Evolutionary conservation across 1,140 invertebrate species (phyloP).

Genomic region (Acromyrmex charruanus): DNA sequence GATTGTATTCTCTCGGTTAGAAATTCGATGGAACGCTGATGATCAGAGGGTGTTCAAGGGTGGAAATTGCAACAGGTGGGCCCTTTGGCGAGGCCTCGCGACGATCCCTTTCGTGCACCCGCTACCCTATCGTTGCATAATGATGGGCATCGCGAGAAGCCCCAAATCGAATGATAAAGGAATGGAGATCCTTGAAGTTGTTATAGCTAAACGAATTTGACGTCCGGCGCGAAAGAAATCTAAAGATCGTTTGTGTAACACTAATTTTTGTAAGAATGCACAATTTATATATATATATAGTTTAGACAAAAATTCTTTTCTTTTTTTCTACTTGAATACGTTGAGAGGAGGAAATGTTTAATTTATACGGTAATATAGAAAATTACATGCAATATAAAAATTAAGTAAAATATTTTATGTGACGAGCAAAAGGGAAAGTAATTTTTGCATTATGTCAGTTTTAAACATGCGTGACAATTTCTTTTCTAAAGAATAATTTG

Average conservation of each 20-base stretch:
- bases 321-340: background rate
- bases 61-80: slow-evolving; percentile 82
- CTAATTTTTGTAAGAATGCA: too few relatives aligned
- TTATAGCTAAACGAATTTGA: background rate
- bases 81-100: slow-evolving; percentile 74
- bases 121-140: slow-evolving; percentile 74
- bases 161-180: slow-evolving; percentile 41
- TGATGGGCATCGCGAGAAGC: slow-evolving; percentile 68
- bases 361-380: too few relatives aligned
- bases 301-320: background rate
- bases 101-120: slow-evolving; percentile 72
- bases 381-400: too few relatives aligned
- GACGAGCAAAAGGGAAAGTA: background rate
- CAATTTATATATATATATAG: too few relatives aligned
- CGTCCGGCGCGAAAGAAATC: background rate
- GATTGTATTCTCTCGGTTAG: background rate
- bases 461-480: background rate
- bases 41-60: slow-evolving; percentile 52
- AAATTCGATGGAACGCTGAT: slow-evolving; percentile 39
- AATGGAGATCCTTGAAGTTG: background rate
- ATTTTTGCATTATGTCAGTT: background rate
- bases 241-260: background rate
- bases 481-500: background rate
- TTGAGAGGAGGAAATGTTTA: background rate
- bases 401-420: too few relatives aligned